A percentile compares a stretch with the other conserved stretches of the same genome.
Evolutionary conservation across 2,797 vertebrate species (phyloP).

Genomic region (Pogoniulus pusillus): DNA sequence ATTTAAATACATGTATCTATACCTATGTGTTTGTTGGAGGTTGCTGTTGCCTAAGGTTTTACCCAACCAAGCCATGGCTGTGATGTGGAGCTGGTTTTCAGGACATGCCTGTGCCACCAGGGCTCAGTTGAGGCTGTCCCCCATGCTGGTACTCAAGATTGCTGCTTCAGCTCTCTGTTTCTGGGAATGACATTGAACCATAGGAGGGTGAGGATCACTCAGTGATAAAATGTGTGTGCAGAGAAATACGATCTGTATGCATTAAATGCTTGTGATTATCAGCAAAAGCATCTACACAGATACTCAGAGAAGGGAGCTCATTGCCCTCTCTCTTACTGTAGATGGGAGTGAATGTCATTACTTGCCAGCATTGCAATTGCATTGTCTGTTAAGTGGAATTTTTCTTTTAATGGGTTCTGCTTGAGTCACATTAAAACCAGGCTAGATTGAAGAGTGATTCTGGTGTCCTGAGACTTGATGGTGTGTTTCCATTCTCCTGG

Average conservation of each 20-base stretch:
- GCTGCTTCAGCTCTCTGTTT: neutral
- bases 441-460: neutral
- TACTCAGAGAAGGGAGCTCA: neutral
- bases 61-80: accelerated
- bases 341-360: neutral
- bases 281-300: neutral
- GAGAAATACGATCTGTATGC: neutral
- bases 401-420: neutral
- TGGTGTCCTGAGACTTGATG: neutral
- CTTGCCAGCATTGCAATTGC: neutral
- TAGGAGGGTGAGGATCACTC: neutral
- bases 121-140: neutral
- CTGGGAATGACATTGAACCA: conserved; percentile 29
- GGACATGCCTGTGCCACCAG: accelerated
- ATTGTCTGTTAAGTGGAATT: neutral
- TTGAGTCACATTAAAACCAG: neutral
- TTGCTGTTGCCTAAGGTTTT: neutral
- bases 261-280: conserved; percentile 41
- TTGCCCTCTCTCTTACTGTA: neutral
- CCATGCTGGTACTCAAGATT: neutral
- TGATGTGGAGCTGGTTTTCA: neutral
- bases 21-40: neutral
- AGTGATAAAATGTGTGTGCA: neutral
- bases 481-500: neutral
- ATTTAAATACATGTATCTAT: neutral